A percentile compares a stretch with the other conserved stretches of the same genome.
These are phyloP conservation scores for Phycodurus eques DNA, from an alignment of 2,113 vertebrate genomes.

Conservation along the genomic window DNA sequence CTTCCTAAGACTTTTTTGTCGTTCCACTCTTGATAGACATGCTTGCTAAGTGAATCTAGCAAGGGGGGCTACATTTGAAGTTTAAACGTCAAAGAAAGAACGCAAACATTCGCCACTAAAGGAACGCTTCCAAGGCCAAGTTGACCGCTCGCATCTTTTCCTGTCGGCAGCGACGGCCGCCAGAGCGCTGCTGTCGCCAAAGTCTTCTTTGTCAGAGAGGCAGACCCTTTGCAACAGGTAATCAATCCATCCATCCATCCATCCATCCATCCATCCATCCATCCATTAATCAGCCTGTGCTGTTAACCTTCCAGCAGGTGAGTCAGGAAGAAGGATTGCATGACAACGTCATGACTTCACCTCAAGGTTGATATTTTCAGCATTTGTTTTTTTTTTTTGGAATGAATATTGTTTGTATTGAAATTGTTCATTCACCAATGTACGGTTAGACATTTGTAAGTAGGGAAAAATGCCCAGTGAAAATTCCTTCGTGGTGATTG, in stretches of 20 bases:
- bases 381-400: too few relatives aligned
- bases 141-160: neutral
- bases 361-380: neutral
- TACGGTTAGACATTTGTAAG: too few relatives aligned
- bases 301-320: neutral
- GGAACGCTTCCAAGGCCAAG: neutral
- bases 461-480: too few relatives aligned
- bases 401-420: too few relatives aligned
- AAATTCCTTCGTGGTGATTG: too few relatives aligned
- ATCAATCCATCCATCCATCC: rapidly evolving
- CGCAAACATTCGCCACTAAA: too few relatives aligned
- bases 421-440: too few relatives aligned
- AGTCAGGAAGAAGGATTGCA: neutral
- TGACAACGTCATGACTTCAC: neutral
- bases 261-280: neutral
- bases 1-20: too few relatives aligned
- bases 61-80: too few relatives aligned
- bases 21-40: too few relatives aligned
- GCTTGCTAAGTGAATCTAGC: too few relatives aligned
- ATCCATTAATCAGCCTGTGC: neutral
- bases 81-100: too few relatives aligned
- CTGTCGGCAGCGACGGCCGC: conserved; percentile 79
- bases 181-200: conserved; percentile 88
- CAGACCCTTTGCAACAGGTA: conserved; percentile 33
- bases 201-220: conserved; percentile 81